Conservation (phyloP, 2,797 vertebrate genomes). For the Epinephelus malabaricus region DNA sequence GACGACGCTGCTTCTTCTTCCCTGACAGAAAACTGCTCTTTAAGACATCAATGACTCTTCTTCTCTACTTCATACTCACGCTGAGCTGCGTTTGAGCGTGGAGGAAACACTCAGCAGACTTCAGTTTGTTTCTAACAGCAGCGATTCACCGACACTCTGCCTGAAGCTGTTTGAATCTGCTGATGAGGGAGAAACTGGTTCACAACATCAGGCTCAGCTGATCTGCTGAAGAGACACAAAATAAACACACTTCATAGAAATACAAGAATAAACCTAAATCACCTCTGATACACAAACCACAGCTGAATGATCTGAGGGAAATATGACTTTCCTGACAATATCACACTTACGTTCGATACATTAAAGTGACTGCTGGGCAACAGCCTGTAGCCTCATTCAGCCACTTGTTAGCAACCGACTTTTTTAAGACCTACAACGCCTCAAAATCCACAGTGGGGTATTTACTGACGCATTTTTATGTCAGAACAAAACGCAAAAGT, state of each 20-base stretch:
- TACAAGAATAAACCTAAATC: background rate
- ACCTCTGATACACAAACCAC: background rate
- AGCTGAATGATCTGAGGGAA: background rate
- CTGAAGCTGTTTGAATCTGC: constrained; percentile 19
- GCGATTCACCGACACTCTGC: background rate
- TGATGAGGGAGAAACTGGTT: constrained; percentile 4
- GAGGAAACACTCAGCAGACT: constrained; percentile 18
- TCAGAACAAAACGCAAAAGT: too few relatives aligned
- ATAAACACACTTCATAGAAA: background rate
- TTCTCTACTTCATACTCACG: constrained; percentile 20
- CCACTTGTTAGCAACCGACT: too few relatives aligned
- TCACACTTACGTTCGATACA: too few relatives aligned
- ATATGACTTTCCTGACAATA: background rate
- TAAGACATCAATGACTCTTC: constrained; percentile 36
- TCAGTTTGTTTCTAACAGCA: constrained; percentile 14
- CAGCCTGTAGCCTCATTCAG: too few relatives aligned
- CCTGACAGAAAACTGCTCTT: constrained; percentile 30
- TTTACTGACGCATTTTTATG: too few relatives aligned
- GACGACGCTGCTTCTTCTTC: background rate
- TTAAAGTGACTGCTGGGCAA: too few relatives aligned
- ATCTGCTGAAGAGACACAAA: background rate
- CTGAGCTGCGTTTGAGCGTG: constrained; percentile 10
- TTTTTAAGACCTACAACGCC: too few relatives aligned
- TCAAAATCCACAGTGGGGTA: too few relatives aligned
- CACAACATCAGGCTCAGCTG: constrained; percentile 10